Conservation (phyloP, 30 jellyfish, hydroid and myxozoan genomes). For the Cassiopea xamachana region DNA sequence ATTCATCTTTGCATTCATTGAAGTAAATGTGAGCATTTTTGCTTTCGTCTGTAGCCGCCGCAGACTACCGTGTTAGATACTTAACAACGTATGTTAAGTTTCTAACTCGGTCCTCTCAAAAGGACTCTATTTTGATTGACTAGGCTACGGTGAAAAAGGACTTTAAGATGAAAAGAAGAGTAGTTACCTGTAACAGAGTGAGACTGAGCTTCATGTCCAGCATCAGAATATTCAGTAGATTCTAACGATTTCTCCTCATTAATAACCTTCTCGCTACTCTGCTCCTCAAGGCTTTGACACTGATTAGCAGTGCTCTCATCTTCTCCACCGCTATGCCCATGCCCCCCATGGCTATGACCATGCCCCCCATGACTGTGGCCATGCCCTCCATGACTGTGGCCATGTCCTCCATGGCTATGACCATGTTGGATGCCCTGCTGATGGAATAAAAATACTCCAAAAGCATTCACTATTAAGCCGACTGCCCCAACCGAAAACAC, state of each 20-base stretch:
- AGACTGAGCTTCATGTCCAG: constrained; percentile 59
- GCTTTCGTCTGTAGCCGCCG: too few relatives aligned
- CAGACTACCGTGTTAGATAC: too few relatives aligned
- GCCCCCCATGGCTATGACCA: constrained; percentile 63
- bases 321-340: constrained; percentile 13
- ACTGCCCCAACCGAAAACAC: constrained; percentile 93
- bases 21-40: too few relatives aligned
- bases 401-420: constrained; percentile 91
- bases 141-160: too few relatives aligned
- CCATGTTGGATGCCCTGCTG: constrained; percentile 97
- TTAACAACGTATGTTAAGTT: too few relatives aligned
- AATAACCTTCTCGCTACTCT: neutral
- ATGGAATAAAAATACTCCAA: constrained; percentile 96
- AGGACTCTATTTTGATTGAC: too few relatives aligned
- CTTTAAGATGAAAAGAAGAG: neutral
- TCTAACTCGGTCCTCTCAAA: too few relatives aligned
- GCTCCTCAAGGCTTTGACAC: neutral
- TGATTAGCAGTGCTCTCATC: neutral
- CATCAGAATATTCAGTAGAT: constrained; percentile 34
- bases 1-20: too few relatives aligned
- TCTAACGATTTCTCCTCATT: constrained; percentile 4
- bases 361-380: constrained; percentile 82
- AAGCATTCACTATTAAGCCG: constrained; percentile 94
- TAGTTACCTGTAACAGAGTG: constrained; percentile 67
- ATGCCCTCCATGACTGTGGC: constrained; percentile 82